Evolutionary conservation across 2,888 invertebrate genomes (phyloP).

Genomic region (Eupithecia exiguata): DNA sequence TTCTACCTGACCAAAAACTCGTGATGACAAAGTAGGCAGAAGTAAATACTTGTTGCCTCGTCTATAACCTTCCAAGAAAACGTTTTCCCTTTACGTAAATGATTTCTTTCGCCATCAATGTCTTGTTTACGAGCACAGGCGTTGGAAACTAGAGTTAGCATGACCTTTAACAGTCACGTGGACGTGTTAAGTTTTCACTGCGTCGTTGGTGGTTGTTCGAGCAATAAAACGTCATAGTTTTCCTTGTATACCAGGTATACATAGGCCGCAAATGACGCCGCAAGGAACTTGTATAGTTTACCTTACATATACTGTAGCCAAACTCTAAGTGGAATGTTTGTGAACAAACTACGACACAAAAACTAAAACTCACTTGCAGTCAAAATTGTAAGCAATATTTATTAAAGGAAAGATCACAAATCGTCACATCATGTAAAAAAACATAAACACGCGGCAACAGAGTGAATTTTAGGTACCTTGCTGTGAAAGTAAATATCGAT

Average conservation of each 20-base stretch:
- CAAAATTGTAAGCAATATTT: too few species aligned
- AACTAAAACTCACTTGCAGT: too few species aligned
- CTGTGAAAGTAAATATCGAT: too few species aligned
- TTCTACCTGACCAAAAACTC: background rate
- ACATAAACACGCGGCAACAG: too few species aligned
- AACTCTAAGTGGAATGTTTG: too few species aligned
- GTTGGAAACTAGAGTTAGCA: constrained; percentile 32
- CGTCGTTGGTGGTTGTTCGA: constrained; percentile 55
- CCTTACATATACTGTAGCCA: too few species aligned
- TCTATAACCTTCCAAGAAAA: constrained; percentile 42
- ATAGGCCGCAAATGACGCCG: constrained; percentile 51
- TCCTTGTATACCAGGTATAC: constrained; percentile 41
- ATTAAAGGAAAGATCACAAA: too few species aligned
- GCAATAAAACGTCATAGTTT: constrained; percentile 60
- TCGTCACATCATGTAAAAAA: too few species aligned
- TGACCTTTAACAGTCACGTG: constrained; percentile 61
- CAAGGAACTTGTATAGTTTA: constrained; percentile 50
- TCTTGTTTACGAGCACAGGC: constrained; percentile 47
- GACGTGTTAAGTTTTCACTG: constrained; percentile 57
- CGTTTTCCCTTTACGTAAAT: constrained; percentile 49
- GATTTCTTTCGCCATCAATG: constrained; percentile 47
- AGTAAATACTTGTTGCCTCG: constrained; percentile 10
- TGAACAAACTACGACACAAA: too few species aligned
- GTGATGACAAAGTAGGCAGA: background rate
- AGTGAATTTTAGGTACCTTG: too few species aligned